Base-by-base conservation (phyloP, 37 sponge, comb jelly and placozoan species). In the Agelas oroides region DNA sequence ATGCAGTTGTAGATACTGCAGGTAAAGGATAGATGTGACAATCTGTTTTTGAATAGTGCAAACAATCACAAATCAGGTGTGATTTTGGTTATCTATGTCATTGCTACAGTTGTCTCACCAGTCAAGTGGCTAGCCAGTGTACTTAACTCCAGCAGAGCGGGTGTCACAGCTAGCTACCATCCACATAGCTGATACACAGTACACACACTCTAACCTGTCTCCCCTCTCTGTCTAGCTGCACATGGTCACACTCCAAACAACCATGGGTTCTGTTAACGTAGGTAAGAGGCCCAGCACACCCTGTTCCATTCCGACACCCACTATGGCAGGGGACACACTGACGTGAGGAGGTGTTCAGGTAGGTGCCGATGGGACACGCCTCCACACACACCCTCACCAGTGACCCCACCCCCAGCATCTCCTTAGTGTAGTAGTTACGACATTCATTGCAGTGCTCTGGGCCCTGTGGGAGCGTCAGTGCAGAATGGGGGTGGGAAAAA, bases 231-330 rank as follows among this genome's bases (percentile, higher is more conserved):
- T 76, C 52, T 41, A 88, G 65, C 35, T 62, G 53, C 21, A 91
- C 80, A 38, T 54, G 32, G 27, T 38, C 54, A 53, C 91, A 94
- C 38, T 63, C 73, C 56, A 90, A 73, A 70, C 91, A 90, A 15
- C 90, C 91, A 55, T 88, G 65, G 16, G 62, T 65, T 32, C 39
- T 54, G 71, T 84, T 76, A 65, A 88, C 66, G 67, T 80, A 80
- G 35, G 73, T 59, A 5, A 77, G 62, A 1, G 95, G 91, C 19
- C 95, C 95, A 32, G 81, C 71, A 86, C 95, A 94, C 0, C 95
- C 95, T 16, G 64, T 53, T 30, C 53, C 65, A n/a, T 8, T 8
- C 46, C 3, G 46, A 76, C 95, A 94, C 27, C 61, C 59, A 21
- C 52, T 56, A 59, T 90, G 56, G 61, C 95, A 94, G 0, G 71